Evolutionary conservation across 2,113 vertebrate species (phyloP).

Genomic region (Phaetusa simplex): DNA sequence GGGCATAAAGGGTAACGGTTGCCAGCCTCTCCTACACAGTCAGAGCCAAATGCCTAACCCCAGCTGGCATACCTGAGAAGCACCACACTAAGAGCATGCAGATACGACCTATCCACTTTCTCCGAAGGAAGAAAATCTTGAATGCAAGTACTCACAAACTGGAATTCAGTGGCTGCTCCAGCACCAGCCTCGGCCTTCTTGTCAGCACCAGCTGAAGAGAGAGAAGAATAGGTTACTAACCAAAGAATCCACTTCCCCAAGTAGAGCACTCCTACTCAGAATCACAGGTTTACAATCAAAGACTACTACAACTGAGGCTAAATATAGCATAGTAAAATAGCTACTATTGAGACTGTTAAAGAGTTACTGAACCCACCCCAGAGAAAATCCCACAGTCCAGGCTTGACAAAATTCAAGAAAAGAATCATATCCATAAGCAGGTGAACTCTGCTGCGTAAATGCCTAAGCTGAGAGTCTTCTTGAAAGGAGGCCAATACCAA

Average conservation of each 20-base stretch:
- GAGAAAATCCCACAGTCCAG: not conserved
- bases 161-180: conserved; percentile 96
- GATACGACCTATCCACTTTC: not conserved
- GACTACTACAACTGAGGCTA: not conserved
- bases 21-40: not conserved
- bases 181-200: conserved; percentile 98
- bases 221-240: not conserved
- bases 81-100: not conserved
- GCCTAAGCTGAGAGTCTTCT: not conserved
- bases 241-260: not conserved
- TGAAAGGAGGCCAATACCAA: not conserved
- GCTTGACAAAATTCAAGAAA: not conserved
- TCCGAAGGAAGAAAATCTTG: not conserved
- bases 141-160: conserved; percentile 88
- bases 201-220: conserved; percentile 88
- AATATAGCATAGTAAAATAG: not conserved
- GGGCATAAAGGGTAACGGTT: accelerated
- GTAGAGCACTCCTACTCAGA: not conserved
- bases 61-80: not conserved
- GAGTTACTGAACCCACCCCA: not conserved
- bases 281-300: not conserved
- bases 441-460: not conserved
- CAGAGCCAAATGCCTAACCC: not conserved
- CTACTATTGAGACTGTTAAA: accelerated
- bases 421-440: not conserved